phyloP scores from a whole-genome alignment of 2,888 invertebrate species.

The Sinentomon sp. region DNA sequence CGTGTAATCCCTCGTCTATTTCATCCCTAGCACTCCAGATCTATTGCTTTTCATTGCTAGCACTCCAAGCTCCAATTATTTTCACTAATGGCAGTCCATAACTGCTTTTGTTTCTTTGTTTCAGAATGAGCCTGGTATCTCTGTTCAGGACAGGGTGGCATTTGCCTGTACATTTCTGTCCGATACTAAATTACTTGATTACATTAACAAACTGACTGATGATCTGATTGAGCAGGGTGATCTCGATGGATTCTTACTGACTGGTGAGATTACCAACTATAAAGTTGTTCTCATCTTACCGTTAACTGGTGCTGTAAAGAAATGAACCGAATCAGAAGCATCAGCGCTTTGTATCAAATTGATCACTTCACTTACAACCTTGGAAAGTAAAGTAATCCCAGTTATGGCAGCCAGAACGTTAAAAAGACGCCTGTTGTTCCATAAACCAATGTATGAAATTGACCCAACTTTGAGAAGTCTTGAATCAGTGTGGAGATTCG shows the following conservation, averaged over 20 bases:
- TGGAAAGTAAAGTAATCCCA: not conserved
- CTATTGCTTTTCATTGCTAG: too few relatives aligned
- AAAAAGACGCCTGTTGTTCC: not conserved
- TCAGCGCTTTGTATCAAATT: not conserved
- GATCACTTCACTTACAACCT: not conserved
- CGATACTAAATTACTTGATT: constrained; percentile 48
- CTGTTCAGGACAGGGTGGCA: constrained; percentile 65
- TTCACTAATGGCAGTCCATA: too few relatives aligned
- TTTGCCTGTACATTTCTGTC: constrained; percentile 64
- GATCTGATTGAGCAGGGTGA: constrained; percentile 45
- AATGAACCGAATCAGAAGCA: too few relatives aligned
- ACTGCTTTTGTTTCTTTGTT: constrained; percentile 18
- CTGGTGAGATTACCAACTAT: constrained; percentile 26
- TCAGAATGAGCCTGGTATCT: constrained; percentile 54
- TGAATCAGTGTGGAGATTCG: too few relatives aligned
- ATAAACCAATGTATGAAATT: not conserved
- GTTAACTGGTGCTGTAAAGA: too few relatives aligned
- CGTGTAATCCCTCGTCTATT: too few relatives aligned
- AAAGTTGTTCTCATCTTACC: not conserved
- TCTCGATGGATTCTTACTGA: constrained; percentile 54
- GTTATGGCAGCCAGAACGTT: not conserved
- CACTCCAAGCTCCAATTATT: too few relatives aligned
- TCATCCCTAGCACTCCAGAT: too few relatives aligned
- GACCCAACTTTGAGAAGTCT: not conserved
- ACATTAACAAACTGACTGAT: constrained; percentile 38